Evolutionary conservation across 2,113 vertebrate species (phyloP).

Genomic region (Ornithorhynchus anatinus): DNA sequence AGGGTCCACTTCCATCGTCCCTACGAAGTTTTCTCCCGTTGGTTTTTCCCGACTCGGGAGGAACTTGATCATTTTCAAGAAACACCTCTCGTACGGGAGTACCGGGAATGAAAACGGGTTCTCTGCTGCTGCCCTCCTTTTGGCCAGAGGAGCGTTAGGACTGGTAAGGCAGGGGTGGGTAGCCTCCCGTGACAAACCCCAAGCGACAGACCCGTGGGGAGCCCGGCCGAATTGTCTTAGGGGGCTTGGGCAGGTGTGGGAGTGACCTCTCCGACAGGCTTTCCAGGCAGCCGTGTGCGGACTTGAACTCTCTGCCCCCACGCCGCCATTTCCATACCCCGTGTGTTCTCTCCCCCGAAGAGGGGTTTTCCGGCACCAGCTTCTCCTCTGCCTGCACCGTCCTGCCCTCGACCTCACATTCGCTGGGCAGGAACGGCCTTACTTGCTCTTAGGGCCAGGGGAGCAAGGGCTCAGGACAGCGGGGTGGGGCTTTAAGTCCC

Average conservation of each 20-base stretch:
- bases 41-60: too few species aligned
- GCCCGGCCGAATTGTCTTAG: fast-evolving
- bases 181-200: not conserved
- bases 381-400: slow-evolving; percentile 26
- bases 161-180: not conserved
- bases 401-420: slow-evolving; percentile 38
- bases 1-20: too few species aligned
- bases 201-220: slow-evolving; percentile 2
- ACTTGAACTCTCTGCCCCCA: slow-evolving; percentile 6
- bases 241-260: too few species aligned
- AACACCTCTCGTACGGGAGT: too few species aligned
- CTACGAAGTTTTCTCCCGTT: too few species aligned
- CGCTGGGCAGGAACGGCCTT: not conserved
- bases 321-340: not conserved
- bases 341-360: not conserved
- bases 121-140: too few species aligned
- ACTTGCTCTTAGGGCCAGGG: not conserved
- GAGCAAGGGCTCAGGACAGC: slow-evolving; percentile 26
- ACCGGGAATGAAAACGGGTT: too few species aligned
- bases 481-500: not conserved
- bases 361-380: slow-evolving; percentile 20
- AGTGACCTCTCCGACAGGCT: not conserved
- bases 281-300: not conserved
- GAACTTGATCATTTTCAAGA: too few species aligned
- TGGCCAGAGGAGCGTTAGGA: not conserved